A percentile compares a stretch with the other conserved stretches of the same genome.
phyloP scores from a whole-genome alignment of 2,113 vertebrate genomes.

The Tachysurus fulvidraco region DNA sequence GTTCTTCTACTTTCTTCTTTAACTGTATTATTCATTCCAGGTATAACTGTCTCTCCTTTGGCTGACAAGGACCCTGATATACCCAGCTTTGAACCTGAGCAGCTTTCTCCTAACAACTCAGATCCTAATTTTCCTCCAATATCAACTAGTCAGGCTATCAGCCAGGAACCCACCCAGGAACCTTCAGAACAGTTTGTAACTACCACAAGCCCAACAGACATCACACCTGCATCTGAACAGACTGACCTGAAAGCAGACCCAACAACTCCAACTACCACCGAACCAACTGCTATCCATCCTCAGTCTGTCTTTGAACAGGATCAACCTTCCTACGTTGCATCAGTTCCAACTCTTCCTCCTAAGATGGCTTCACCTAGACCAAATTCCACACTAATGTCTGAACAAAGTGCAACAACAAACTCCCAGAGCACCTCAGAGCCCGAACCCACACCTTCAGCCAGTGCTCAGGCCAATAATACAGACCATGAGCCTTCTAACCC shows the following conservation, averaged over 20 bases:
- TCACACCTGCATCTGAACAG: background rate
- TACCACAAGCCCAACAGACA: background rate
- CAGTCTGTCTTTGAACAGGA: background rate
- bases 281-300: background rate
- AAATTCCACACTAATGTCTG: background rate
- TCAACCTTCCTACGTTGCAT: background rate
- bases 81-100: background rate
- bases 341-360: background rate
- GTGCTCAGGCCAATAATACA: background rate
- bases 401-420: constrained; percentile 6
- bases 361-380: background rate
- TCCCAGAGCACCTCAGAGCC: constrained; percentile 4
- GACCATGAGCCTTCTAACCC: background rate
- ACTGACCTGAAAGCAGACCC: background rate
- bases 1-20: background rate
- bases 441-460: background rate
- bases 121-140: background rate
- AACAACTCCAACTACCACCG: background rate
- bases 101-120: background rate
- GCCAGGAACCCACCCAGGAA: too few relatives aligned
- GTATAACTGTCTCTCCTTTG: background rate
- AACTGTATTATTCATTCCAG: background rate
- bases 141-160: background rate
- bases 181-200: background rate
- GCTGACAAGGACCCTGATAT: background rate